Conservation (phyloP, 2,113 vertebrate genomes). For the Empidonax traillii region DNA sequence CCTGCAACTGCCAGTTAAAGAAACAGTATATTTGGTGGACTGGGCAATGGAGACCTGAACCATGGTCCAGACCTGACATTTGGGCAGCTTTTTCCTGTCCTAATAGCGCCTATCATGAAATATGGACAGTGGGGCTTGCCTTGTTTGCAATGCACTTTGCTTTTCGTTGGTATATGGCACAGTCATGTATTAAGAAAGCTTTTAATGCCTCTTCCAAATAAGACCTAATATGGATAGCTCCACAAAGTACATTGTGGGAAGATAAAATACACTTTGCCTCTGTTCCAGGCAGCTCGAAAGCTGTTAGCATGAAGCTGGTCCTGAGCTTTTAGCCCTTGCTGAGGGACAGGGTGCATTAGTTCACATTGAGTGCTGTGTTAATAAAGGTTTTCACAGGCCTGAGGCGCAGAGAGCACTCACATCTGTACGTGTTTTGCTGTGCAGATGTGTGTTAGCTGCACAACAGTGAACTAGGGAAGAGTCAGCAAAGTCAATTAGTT, state of each 20-base stretch:
- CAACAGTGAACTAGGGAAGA: background rate
- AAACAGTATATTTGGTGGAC: background rate
- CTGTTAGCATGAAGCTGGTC: background rate
- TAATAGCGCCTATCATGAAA: background rate
- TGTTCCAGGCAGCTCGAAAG: background rate
- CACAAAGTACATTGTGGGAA: background rate
- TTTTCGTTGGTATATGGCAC: background rate
- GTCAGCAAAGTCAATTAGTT: background rate
- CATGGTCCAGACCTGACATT: background rate
- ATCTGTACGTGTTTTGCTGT: background rate
- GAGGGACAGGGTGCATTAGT: background rate
- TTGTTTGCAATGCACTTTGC: background rate
- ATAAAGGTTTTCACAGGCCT: background rate
- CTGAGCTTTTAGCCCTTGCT: background rate
- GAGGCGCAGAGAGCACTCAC: background rate
- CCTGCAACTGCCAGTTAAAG: background rate
- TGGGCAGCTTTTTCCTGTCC: background rate
- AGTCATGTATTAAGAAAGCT: background rate
- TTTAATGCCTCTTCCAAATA: background rate
- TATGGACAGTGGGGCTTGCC: background rate
- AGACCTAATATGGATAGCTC: background rate
- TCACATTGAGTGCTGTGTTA: background rate
- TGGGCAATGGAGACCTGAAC: background rate
- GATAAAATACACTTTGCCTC: constrained; percentile 14
- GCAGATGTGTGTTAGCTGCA: background rate